A percentile compares a stretch with the other conserved stretches of the same genome.
phyloP scores from a whole-genome alignment of 2,797 vertebrate genomes.

The Anguilla anguilla region DNA sequence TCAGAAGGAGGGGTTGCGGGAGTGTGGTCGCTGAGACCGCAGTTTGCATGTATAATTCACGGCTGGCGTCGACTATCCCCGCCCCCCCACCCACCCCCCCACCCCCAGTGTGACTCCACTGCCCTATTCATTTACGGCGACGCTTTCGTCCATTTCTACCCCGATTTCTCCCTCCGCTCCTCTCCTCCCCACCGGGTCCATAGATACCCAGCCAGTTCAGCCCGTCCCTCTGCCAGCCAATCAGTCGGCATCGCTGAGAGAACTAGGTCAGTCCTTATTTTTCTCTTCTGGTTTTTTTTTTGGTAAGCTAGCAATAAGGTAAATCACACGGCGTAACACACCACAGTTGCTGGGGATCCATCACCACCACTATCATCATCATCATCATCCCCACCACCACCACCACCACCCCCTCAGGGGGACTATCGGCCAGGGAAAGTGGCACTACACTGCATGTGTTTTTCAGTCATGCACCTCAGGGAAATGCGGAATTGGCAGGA shows the following conservation, averaged over 20 bases:
- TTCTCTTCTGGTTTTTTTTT: neutral
- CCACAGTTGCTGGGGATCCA: neutral
- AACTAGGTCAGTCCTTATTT: conserved; percentile 57
- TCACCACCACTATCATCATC: neutral
- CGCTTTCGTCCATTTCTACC: conserved; percentile 25
- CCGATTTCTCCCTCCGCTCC: neutral
- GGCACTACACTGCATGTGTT: neutral
- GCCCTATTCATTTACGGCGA: conserved; percentile 31
- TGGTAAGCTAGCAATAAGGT: neutral
- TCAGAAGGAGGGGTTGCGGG: neutral
- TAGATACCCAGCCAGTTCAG: conserved; percentile 52
- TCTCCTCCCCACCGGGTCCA: conserved; percentile 43
- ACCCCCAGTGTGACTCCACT: conserved; percentile 19
- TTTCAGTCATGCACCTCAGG: neutral
- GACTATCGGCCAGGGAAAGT: neutral
- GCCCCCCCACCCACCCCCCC: conserved; percentile 2
- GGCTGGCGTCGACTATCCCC: conserved; percentile 45
- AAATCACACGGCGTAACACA: neutral
- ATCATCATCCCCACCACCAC: neutral
- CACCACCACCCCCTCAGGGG: neutral
- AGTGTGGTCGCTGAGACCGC: neutral
- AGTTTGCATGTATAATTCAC: conserved; percentile 59
- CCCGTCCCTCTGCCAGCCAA: conserved; percentile 46
- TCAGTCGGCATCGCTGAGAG: conserved; percentile 47
- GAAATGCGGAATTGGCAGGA: neutral